Evolutionary conservation across 2,113 vertebrate genomes (phyloP).

Genomic region (Syngnathus floridae): DNA sequence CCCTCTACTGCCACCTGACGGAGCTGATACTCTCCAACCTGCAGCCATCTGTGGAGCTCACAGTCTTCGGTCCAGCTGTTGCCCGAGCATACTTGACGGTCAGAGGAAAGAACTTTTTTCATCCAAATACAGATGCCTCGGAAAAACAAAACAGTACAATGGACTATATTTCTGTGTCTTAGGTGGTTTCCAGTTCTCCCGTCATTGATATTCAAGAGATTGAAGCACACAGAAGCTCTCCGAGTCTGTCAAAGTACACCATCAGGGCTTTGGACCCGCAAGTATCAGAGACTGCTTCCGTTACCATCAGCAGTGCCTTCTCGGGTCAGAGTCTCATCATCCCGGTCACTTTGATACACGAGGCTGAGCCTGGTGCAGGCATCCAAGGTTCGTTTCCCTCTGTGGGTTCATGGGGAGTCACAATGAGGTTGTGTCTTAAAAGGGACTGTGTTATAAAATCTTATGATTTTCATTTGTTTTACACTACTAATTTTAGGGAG

Average conservation of each 20-base stretch:
- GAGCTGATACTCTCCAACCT: conserved; percentile 82
- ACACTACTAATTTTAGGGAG: no score
- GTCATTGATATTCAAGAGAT: conserved; percentile 70
- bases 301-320: conserved; percentile 76
- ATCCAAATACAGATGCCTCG: neutral
- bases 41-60: conserved; percentile 74
- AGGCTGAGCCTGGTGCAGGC: conserved; percentile 59
- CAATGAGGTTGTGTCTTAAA: neutral
- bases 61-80: conserved; percentile 75
- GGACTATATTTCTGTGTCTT: neutral
- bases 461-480: no score
- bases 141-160: neutral
- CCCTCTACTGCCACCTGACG: conserved; percentile 79
- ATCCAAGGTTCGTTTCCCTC: conserved; percentile 41
- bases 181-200: conserved; percentile 80
- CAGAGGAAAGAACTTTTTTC: conserved; percentile 11
- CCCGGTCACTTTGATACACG: conserved; percentile 77
- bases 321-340: conserved; percentile 74
- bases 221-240: conserved; percentile 69
- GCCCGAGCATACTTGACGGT: conserved; percentile 81
- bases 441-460: no score
- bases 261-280: conserved; percentile 70
- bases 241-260: conserved; percentile 76
- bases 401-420: conserved; percentile 10
- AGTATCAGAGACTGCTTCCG: conserved; percentile 60